These are phyloP conservation scores for Uria aalge DNA, from an alignment of 2,113 vertebrate species.

Conservation along the genomic window DNA sequence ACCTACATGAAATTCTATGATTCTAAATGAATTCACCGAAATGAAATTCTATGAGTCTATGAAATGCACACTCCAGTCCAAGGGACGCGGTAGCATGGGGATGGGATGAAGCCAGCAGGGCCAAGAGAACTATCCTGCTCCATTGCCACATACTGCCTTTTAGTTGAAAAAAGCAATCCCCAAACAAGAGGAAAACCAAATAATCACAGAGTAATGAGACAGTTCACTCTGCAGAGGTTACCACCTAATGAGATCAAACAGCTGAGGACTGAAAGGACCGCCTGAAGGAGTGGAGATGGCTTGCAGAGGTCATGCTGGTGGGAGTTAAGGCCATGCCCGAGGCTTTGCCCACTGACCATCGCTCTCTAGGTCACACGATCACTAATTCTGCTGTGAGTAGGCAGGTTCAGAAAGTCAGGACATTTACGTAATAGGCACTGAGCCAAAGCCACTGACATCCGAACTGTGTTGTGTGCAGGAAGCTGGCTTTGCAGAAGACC, in stretches of 20 bases:
- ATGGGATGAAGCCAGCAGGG: background rate
- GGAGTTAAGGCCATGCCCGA: background rate
- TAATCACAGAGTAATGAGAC: background rate
- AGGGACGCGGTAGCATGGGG: fast-evolving
- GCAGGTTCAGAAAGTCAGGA: background rate
- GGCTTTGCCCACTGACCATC: background rate
- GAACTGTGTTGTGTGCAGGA: background rate
- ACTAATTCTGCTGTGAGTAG: background rate
- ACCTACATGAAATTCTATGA: background rate
- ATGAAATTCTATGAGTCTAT: background rate
- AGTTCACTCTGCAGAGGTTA: background rate
- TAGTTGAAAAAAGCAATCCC: background rate
- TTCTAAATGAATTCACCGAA: background rate
- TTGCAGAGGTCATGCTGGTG: background rate
- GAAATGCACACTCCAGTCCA: background rate
- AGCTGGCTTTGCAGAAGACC: background rate
- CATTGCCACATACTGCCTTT: fast-evolving
- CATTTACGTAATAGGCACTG: background rate
- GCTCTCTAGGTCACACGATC: background rate
- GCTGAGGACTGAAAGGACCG: background rate
- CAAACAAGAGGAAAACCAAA: background rate
- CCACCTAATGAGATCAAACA: background rate
- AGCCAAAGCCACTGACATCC: background rate
- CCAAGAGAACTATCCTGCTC: background rate
- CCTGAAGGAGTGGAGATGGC: background rate